A percentile compares a stretch with the other conserved stretches of the same genome.
These are phyloP conservation scores for Neogale vison DNA, from an alignment of 2,113 vertebrate genomes.

Conservation along the genomic window DNA sequence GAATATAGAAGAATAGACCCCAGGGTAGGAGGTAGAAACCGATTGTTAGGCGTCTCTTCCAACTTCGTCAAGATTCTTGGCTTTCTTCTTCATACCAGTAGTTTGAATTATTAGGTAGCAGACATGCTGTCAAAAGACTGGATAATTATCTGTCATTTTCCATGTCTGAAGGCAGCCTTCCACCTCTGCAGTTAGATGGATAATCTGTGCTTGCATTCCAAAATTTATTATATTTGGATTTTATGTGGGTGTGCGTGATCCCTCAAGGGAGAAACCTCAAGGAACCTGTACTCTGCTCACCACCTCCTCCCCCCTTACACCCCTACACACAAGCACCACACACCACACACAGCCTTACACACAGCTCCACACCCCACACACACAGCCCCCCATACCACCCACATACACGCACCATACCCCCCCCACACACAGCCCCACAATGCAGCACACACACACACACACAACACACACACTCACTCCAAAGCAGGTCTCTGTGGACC, in stretches of 20 bases:
- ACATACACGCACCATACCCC: no score
- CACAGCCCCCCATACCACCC: background rate
- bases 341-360: background rate
- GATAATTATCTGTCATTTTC: conserved; percentile 80
- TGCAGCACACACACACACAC: background rate
- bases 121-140: conserved; percentile 78
- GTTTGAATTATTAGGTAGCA: conserved; percentile 79
- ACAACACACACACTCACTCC: background rate
- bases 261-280: conserved; percentile 71
- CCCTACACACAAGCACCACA: no score
- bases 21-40: conserved; percentile 9
- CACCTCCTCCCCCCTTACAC: background rate
- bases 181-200: conserved; percentile 74
- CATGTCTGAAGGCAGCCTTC: conserved; percentile 74
- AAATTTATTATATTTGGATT: conserved; percentile 80
- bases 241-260: conserved; percentile 74
- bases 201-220: conserved; percentile 74
- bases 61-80: conserved; percentile 73
- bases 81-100: conserved; percentile 68
- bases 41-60: conserved; percentile 66
- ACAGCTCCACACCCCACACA: background rate
- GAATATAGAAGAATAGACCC: conserved; percentile 37
- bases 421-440: background rate
- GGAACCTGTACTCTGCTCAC: conserved; percentile 61
- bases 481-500: background rate